phyloP scores from a whole-genome alignment of 2,113 vertebrate species.

The Channa argus region DNA sequence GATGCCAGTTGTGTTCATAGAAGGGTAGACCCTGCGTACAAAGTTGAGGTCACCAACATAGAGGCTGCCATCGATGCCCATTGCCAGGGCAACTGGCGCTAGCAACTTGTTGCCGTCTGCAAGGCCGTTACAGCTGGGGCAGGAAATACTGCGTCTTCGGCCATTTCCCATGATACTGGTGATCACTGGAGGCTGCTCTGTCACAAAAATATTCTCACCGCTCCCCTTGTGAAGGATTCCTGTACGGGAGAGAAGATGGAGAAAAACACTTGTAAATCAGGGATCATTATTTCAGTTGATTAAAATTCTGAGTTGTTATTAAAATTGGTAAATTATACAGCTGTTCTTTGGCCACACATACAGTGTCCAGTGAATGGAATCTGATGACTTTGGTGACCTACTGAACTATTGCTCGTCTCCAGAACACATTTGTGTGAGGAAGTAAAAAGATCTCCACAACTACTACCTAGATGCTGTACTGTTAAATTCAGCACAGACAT shows the following conservation, averaged over 20 bases:
- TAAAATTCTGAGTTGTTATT: background rate
- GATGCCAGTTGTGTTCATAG: constrained; percentile 96
- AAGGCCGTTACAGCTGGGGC: constrained; percentile 97
- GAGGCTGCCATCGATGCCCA: constrained; percentile 95
- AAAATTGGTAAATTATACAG: background rate
- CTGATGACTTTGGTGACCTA: too few relatives aligned
- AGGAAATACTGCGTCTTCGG: constrained; percentile 96
- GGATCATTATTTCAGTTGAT: background rate
- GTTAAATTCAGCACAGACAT: too few relatives aligned
- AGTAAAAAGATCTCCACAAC: too few relatives aligned
- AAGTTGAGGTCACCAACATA: constrained; percentile 99
- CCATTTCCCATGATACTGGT: constrained; percentile 98
- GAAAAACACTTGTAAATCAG: background rate
- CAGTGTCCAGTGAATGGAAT: too few relatives aligned
- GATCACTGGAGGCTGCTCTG: constrained; percentile 96
- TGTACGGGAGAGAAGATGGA: constrained; percentile 59
- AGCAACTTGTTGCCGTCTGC: constrained; percentile 98
- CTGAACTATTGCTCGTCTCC: too few relatives aligned
- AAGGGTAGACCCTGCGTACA: constrained; percentile 95
- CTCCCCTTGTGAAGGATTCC: constrained; percentile 98
- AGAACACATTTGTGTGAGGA: too few relatives aligned
- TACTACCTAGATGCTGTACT: too few relatives aligned
- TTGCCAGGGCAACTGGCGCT: constrained; percentile 97
- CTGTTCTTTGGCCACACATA: background rate
- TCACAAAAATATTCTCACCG: constrained; percentile 97